phyloP scores from a whole-genome alignment of 2,797 vertebrate genomes.

The Mareca penelope region DNA sequence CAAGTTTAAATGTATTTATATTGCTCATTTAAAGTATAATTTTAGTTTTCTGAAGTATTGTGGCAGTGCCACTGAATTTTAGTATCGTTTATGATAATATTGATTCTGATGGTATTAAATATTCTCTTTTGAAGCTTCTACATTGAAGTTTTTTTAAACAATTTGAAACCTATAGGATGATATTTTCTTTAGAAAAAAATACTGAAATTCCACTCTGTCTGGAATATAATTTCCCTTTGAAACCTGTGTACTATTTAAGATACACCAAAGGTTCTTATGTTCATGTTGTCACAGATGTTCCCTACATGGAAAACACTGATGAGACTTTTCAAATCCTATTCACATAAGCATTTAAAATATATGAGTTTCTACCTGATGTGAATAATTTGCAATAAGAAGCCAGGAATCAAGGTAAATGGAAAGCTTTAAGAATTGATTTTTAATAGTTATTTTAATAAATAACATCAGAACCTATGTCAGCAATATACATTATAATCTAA shows the following conservation, averaged over 20 bases:
- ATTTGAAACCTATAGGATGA: not conserved
- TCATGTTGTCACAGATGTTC: not conserved
- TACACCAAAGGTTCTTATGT: not conserved
- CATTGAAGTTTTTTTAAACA: not conserved
- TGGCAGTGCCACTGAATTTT: not conserved
- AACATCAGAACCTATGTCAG: not conserved
- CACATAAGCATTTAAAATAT: not conserved
- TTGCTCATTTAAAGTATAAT: not conserved
- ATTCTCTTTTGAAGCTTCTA: not conserved
- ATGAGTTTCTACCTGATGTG: not conserved
- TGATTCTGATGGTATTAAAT: not conserved
- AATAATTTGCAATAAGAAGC: not conserved
- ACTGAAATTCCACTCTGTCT: not conserved
- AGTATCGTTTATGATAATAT: not conserved
- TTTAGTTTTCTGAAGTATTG: not conserved
- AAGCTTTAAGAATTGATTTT: not conserved
- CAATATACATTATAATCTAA: not conserved
- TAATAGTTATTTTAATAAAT: not conserved
- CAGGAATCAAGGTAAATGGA: not conserved
- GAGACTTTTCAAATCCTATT: not conserved
- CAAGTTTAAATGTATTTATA: not conserved
- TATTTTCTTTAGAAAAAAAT: not conserved
- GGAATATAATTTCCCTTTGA: not conserved
- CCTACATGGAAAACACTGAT: not conserved
- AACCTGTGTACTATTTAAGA: not conserved